Conservation (phyloP, 1,140 invertebrate species). For the Scylla paramamosain region DNA sequence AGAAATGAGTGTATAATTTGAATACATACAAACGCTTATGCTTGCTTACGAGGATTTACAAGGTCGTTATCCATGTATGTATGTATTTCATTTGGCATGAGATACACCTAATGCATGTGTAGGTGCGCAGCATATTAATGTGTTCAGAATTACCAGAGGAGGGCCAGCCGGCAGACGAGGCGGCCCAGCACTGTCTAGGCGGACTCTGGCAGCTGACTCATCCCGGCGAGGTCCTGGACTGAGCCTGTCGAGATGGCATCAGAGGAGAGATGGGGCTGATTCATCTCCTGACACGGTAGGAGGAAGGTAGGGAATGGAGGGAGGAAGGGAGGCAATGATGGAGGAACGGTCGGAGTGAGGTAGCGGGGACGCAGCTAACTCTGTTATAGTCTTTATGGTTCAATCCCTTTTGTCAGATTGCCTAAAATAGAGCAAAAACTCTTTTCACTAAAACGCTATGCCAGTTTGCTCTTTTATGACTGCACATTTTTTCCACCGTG, state of each 20-base stretch:
- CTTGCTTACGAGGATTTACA: not conserved
- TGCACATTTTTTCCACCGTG: not conserved
- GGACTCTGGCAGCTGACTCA: slow-evolving; percentile 1
- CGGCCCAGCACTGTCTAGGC: not conserved
- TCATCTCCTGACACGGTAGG: not conserved
- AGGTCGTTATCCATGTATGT: slow-evolving; percentile 15
- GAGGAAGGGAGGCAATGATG: not conserved
- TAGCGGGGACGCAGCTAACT: not conserved
- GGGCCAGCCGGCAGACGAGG: not conserved
- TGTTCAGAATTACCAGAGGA: not conserved
- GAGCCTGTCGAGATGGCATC: slow-evolving; percentile 17
- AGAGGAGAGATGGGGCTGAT: slow-evolving; percentile 2
- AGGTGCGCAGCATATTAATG: slow-evolving; percentile 22
- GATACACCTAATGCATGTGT: not conserved
- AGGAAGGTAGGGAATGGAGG: slow-evolving; percentile 8
- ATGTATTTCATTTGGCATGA: slow-evolving; percentile 16
- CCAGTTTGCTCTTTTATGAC: not conserved
- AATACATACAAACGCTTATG: not conserved
- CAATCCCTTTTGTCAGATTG: slow-evolving; percentile 22
- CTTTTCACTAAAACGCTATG: not conserved
- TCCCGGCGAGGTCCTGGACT: not conserved
- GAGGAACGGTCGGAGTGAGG: not conserved
- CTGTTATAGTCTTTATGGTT: not conserved
- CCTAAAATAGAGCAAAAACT: not conserved
- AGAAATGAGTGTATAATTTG: not conserved